phyloP scores from a whole-genome alignment of 2,888 invertebrate genomes.

The Sinohyriopsis cumingii region DNA sequence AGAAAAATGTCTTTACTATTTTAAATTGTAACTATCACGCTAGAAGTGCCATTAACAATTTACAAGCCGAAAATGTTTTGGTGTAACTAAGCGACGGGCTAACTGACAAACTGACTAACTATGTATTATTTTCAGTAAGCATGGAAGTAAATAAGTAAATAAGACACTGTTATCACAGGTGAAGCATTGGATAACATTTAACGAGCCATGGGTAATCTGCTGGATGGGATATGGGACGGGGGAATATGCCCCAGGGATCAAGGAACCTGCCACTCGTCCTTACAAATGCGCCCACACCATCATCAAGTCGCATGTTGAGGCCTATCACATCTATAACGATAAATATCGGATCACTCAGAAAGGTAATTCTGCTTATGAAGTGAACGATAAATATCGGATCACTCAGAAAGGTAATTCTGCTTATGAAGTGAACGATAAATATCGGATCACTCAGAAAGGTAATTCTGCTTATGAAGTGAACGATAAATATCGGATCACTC shows the following conservation, averaged over 20 bases:
- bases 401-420: constrained; percentile 18
- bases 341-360: constrained; percentile 15
- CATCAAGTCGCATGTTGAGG: constrained; percentile 22
- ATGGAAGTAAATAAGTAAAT: too few species aligned
- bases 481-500: constrained; percentile 9
- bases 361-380: constrained; percentile 9
- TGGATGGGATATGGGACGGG: constrained; percentile 39
- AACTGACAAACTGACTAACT: too few species aligned
- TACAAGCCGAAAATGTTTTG: too few species aligned
- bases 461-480: not conserved
- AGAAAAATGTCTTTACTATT: too few species aligned
- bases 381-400: constrained; percentile 1
- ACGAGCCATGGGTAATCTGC: constrained; percentile 77
- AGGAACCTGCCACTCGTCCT: constrained; percentile 56
- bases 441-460: constrained; percentile 21
- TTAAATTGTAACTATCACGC: too few species aligned
- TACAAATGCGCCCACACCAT: constrained; percentile 76
- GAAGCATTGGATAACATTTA: constrained; percentile 82
- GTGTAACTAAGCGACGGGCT: too few species aligned
- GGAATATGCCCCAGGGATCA: constrained; percentile 32
- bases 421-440: not conserved
- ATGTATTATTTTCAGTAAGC: too few species aligned
- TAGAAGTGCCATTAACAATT: too few species aligned
- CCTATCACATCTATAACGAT: constrained; percentile 21
- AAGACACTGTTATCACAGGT: constrained; percentile 23